Evolutionary conservation across 2,113 vertebrate species (phyloP), one percentile per base, ranked within the genome.

Genomic region (Ursus arctos): DNA sequence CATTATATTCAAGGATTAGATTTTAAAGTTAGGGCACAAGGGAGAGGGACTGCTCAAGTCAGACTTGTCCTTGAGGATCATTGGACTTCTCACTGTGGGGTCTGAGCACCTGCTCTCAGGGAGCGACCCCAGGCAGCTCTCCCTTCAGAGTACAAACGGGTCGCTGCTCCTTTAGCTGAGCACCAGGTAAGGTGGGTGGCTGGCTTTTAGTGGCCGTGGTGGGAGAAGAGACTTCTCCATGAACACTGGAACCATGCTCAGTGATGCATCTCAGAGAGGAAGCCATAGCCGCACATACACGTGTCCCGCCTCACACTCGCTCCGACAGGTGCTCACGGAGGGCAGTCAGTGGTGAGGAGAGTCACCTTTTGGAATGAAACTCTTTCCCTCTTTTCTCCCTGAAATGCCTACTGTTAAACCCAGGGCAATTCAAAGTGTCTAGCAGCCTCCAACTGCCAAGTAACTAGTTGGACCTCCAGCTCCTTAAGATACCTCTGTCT

Each of bases 291-390:
- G 2, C 43, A 76, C 40, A 76, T 2, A 15, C 2, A 14, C 0
- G 14, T 49, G 74, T 76, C 26, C 7, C 14, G 5, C 76, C 76
- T 53, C 13, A 0, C 0, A 6, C n/a, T 8, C 10, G 1, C 43
- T 9, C 43, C 4, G 0, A 4, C 15, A 3, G 7, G 10, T 1
- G 47, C n/a, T 53, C 55, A 0, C 0, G 31, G 49, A 9, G 1
- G 5, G 26, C 0, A 0, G 0, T 36, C 16, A 18, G 67, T 1
- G 12, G 80, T 1, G 13, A 49, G 28, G 14, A 63, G 5, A 51
- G 49, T 8, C 33, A 26, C 24, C 47, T 71, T 3, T 59, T 21
- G 24, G 51, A 36, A 6, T 5, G 22, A 40, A 26, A 79, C 12
- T 18, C 1, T n/a, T 61, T 67, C 47, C 82, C 22, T 93, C 36